phyloP scores from a whole-genome alignment of 2,113 vertebrate genomes.

The Tauraco erythrolophus region DNA sequence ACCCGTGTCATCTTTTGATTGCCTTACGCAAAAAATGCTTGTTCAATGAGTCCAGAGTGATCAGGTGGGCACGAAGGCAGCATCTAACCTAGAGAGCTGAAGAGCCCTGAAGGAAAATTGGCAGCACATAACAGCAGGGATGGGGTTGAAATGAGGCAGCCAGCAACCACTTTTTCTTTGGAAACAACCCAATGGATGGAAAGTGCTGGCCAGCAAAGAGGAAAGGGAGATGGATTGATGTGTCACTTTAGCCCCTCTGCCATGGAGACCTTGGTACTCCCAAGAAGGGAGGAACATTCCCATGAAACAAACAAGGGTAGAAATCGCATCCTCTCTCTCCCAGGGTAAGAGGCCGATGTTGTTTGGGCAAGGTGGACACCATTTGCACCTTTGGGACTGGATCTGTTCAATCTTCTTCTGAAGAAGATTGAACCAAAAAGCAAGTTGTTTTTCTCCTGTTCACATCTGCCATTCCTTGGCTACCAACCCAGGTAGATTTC shows the following conservation, averaged over 20 bases:
- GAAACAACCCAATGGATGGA: neutral
- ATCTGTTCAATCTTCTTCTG: neutral
- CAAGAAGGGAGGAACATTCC: neutral
- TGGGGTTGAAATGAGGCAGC: neutral
- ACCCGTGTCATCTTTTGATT: neutral
- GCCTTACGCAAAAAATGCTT: neutral
- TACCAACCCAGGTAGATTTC: neutral
- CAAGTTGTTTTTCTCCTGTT: neutral
- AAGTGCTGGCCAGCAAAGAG: neutral
- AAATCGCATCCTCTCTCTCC: neutral
- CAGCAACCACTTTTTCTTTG: neutral
- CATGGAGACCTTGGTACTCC: neutral
- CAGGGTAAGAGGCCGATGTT: neutral
- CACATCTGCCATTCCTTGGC: neutral
- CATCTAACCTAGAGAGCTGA: neutral
- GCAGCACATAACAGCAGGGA: accelerated
- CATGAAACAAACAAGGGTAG: neutral
- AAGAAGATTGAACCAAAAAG: neutral
- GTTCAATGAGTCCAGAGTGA: neutral
- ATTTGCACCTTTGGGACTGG: neutral
- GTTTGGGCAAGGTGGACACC: neutral
- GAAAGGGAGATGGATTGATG: neutral
- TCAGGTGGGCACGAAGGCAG: neutral
- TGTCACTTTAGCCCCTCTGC: neutral
- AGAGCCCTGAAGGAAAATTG: neutral